Evolutionary conservation across 1,140 invertebrate species (phyloP), one percentile per base, ranked within the genome.

Genomic region (Drosophila virilis): DNA sequence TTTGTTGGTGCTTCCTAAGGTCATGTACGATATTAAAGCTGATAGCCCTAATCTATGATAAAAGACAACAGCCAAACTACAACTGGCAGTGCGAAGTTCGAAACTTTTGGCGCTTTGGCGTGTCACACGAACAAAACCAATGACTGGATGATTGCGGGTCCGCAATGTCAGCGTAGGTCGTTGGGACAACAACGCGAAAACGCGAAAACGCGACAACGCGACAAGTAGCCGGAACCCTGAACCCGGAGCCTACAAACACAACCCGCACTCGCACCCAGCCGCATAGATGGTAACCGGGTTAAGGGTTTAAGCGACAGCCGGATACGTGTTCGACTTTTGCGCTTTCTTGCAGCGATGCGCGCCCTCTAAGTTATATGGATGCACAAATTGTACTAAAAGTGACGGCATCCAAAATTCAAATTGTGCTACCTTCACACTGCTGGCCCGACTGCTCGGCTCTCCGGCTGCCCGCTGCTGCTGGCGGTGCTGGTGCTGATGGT

Each of bases 351-450:
- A 43, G 42, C 35, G 51, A 33, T 46, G 60, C 66, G 76, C 40
- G 35, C 51, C 61, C 52, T 77, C 78, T 69, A 84, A 84, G 70
- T 84, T 74, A 81, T 81, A 79, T 84, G 81, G 79, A 79, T 84
- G 81, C 78, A 79, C 77, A 81, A 78, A 50, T 66, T 64, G 66
- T 84, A 91, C 89, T 91, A 74, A 91, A 80, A 79, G 85, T 80
- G 84, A 80, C 70, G 80, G 84, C 50, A 88, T 85, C 66, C 70
- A 38, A 73, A 62, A 58, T 58, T 17, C 48, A 77, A 79, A 64
- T 40, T 37, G 64, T 65, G 4, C 4, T 28, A 28, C 22, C 22
- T 28, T 28, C 22, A 28, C 22, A 28, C 22, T 28, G 22, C 5
- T 4, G 52, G 59, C 45, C 10, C 38, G 43, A 71, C 42, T 46